These are phyloP conservation scores for Lordiphosa fenestrarum DNA, from an alignment of 2,888 invertebrate genomes.

Conservation along the genomic window DNA sequence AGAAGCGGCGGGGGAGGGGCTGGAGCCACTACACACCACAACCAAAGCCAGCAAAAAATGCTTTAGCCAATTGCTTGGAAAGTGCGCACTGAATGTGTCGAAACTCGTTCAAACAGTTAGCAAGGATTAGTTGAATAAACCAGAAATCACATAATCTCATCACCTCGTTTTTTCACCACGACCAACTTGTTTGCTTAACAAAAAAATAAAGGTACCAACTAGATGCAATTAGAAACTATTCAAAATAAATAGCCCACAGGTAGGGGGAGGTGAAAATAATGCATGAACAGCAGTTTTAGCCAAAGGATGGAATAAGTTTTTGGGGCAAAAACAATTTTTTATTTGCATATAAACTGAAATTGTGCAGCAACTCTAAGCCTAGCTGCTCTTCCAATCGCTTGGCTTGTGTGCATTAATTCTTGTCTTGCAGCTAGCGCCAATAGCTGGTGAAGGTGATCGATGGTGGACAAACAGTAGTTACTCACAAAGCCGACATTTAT, in stretches of 20 bases:
- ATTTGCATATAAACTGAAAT: too few species aligned
- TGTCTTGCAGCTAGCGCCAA: too few species aligned
- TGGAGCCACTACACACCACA: slow-evolving; percentile 18
- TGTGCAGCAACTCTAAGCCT: too few species aligned
- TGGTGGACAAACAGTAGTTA: too few species aligned
- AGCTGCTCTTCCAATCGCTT: too few species aligned
- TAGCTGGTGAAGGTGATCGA: too few species aligned
- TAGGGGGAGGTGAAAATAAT: not conserved
- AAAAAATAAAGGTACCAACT: slow-evolving; percentile 3
- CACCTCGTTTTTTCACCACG: not conserved
- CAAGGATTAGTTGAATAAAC: slow-evolving; percentile 37
- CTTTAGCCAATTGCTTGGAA: slow-evolving; percentile 70
- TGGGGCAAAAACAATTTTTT: too few species aligned
- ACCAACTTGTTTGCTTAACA: not conserved
- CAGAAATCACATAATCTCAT: slow-evolving; percentile 34
- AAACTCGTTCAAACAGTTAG: slow-evolving; percentile 66
- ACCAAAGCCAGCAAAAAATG: slow-evolving; percentile 48
- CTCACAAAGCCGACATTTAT: too few species aligned
- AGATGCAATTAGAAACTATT: slow-evolving; percentile 8
- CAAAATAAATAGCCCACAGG: slow-evolving; percentile 26
- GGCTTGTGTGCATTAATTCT: too few species aligned
- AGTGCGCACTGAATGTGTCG: slow-evolving; percentile 46
- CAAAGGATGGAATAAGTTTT: slow-evolving; percentile 1
- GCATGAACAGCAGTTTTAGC: slow-evolving; percentile 8
- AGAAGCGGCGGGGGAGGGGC: not conserved